Evolutionary conservation across 2,797 vertebrate genomes (phyloP).

Genomic region (Cercopithecus diana): DNA sequence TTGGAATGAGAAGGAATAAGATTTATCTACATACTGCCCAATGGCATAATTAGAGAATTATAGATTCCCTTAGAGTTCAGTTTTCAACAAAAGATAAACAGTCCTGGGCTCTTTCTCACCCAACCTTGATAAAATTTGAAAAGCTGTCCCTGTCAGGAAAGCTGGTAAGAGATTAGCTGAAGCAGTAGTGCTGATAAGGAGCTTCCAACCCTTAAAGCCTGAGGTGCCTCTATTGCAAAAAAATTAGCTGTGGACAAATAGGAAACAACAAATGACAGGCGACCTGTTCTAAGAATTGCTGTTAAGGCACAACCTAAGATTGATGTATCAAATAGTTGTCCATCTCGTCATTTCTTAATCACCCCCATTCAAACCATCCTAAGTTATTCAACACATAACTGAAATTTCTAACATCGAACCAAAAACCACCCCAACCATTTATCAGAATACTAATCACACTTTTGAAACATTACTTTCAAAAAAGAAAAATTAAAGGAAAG

Average conservation of each 20-base stretch:
- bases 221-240: background rate
- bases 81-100: constrained; percentile 8
- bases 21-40: background rate
- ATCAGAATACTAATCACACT: constrained; percentile 42
- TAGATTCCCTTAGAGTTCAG: background rate
- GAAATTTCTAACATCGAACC: background rate
- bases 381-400: background rate
- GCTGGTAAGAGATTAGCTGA: background rate
- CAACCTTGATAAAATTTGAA: background rate
- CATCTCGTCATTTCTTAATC: constrained; percentile 18
- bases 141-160: background rate
- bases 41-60: background rate
- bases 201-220: background rate
- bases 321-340: constrained; percentile 3
- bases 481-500: background rate
- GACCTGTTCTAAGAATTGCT: background rate
- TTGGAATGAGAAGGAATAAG: background rate
- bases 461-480: constrained; percentile 35
- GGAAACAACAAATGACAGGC: background rate
- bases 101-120: background rate
- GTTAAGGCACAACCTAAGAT: background rate
- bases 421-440: constrained; percentile 15
- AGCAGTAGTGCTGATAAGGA: background rate
- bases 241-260: background rate
- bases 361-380: background rate